Evolutionary conservation across 2,113 vertebrate species (phyloP), one percentile per base, ranked within the genome.

Genomic region (Nerophis lumbriciformis): DNA sequence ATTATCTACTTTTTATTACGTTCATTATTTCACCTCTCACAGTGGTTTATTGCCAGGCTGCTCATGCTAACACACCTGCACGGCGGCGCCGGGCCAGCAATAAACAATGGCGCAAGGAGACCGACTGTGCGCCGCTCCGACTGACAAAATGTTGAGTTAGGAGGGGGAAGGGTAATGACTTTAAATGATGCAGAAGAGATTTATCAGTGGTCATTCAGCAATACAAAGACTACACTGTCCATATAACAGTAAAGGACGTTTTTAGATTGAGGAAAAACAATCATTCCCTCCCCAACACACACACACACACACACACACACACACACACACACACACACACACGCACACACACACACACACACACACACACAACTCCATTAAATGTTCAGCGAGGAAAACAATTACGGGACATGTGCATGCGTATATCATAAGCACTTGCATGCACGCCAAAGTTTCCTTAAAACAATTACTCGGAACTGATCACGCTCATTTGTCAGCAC

Each of bases 1-100:
- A 85, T 87, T 86, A 85, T 82, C 77, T 78, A 53, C 53, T 74
- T 82, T 86, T 84, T 85, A 79, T 83, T 83, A 74, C 66, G 79
- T 81, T 80, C 82, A 80, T 85, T 83, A 82, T 85, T 86, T 83
- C 69, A 82, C 66, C 65, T 48, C 73, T 75, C 60, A 52, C 56
- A 0, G 59, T 59, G 61, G 73, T 80, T 84, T 80, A 84, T 79
- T 72, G 61, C 75, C 37, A 47, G 53, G 56, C 70, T 73, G 55
- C 59, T 19, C 53, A 71, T 61, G 16, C 48, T 58, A 63, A 72
- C 42, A 74, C 55, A 74, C 73, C 71, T 65, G 37, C 65, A 63
- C 56, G 61, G 19, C 35, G 61, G 36, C n/a, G 64, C 55, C 48
- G 52, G 49, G 51, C 8, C 7, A 53, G 58, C 45, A 57, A 58